Base-by-base conservation (phyloP, 2,113 vertebrate species). In the Cyprinodon tularosa region DNA sequence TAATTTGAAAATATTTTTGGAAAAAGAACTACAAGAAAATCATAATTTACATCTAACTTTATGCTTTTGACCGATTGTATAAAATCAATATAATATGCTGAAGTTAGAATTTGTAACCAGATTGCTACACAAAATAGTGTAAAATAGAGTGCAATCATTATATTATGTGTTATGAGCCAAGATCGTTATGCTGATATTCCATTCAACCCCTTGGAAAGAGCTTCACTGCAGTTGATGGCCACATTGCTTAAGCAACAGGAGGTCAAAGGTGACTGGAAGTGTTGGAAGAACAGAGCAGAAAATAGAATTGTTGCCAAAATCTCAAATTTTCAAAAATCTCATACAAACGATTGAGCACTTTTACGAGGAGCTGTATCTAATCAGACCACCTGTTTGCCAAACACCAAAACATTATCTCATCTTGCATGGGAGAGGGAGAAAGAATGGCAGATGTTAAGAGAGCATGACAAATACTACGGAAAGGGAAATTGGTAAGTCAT, bases 381-480 rank as follows among this genome's bases (percentile, higher is more conserved):
- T 15, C 60, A 60, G 20, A 15, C 45, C 10, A 47, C 61, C 37
- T 66, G 17, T n/a, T 36, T n/a, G 5, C 50, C 29, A 17, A 0
- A 0, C 71, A n/a, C 14, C 13, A 44, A 74, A n/a, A 37, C 68
- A 76, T 89, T 64, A 79, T 77, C 71, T 90, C 83, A 86, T 82
- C 64, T 86, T 2, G 77, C 80, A 77, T 83, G 85, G 71, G 71
- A 73, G 38, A 20, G 29, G 17, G 66, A 50, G 64, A 42, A 50
- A 59, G 20, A 50, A 8, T 12, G 50, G 65, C 62, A 71, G 40
- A 42, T 13, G 42, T 67, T 11, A 38, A 6, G 44, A 3, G 69
- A 67, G 71, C 57, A 72, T 64, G 66, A 29, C 61, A 22, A 53
- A 11, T 37, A 38, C 50, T 50, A 61, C 44, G 20, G 77, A 87